phyloP scores from a whole-genome alignment of 2,797 vertebrate species.

The Xerus rutilus region DNA sequence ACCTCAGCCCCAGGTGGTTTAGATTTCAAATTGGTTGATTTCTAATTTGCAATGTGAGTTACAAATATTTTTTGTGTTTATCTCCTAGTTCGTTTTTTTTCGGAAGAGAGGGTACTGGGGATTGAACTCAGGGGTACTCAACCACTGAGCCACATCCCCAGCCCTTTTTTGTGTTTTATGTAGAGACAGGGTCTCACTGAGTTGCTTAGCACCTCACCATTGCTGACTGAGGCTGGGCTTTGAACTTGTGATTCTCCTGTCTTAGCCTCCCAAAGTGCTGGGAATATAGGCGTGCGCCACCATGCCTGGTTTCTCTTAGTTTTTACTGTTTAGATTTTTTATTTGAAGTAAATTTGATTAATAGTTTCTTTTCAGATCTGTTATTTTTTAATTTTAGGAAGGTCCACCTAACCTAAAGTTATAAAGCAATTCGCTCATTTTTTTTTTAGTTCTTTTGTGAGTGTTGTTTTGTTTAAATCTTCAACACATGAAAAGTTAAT shows the following conservation, averaged over 20 bases:
- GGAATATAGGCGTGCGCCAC: too few species aligned
- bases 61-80: not conserved
- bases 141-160: too few species aligned
- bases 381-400: slow-evolving; percentile 38
- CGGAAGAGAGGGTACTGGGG: too few species aligned
- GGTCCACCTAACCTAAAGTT: not conserved
- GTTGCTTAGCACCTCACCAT: too few species aligned
- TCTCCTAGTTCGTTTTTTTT: not conserved
- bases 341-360: slow-evolving; percentile 16
- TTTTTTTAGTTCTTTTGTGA: slow-evolving; percentile 20
- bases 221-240: too few species aligned
- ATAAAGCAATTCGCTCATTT: not conserved
- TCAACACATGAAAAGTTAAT: slow-evolving; percentile 26
- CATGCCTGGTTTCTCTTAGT: too few species aligned
- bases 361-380: not conserved
- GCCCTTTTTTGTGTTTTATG: too few species aligned
- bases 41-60: not conserved
- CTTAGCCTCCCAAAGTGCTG: too few species aligned
- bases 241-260: too few species aligned
- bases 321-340: not conserved
- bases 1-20: not conserved
- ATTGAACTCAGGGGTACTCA: too few species aligned
- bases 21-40: not conserved
- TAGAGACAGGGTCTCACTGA: too few species aligned
- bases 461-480: slow-evolving; percentile 29